A percentile compares a stretch with the other conserved stretches of the same genome.
phyloP scores from a whole-genome alignment of 2,113 vertebrate genomes.

The Gobio gobio region DNA sequence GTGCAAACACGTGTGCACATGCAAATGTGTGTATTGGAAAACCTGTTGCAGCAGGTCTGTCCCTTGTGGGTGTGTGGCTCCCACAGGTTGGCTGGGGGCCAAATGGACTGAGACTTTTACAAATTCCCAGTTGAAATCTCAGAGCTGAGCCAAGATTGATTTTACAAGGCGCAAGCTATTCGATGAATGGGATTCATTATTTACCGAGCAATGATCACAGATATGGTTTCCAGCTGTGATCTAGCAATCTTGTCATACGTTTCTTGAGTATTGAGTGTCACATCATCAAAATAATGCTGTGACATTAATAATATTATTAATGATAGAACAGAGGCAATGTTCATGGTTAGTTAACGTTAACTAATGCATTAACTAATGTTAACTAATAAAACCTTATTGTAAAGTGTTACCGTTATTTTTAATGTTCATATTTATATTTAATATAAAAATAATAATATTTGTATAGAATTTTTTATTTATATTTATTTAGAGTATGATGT shows the following conservation, averaged over 20 bases:
- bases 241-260: neutral
- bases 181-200: neutral
- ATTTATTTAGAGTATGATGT: neutral
- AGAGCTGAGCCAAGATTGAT: constrained; percentile 30
- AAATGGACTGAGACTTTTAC: constrained; percentile 50
- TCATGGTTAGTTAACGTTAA: no score
- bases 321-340: no score
- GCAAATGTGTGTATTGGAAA: constrained; percentile 41
- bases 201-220: neutral
- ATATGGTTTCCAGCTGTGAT: constrained; percentile 8
- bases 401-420: neutral
- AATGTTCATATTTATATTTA: neutral
- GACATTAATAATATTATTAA: neutral
- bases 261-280: neutral
- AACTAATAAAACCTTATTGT: no score
- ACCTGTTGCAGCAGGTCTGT: constrained; percentile 77
- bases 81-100: constrained; percentile 44
- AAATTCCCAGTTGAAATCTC: constrained; percentile 43
- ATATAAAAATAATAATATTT: neutral
- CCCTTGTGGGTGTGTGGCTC: constrained; percentile 32
- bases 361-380: no score
- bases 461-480: neutral
- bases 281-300: neutral
- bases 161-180: neutral
- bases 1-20: constrained; percentile 23